phyloP scores from a whole-genome alignment of 2,797 vertebrate genomes.

The Benthosema pterotum region DNA sequence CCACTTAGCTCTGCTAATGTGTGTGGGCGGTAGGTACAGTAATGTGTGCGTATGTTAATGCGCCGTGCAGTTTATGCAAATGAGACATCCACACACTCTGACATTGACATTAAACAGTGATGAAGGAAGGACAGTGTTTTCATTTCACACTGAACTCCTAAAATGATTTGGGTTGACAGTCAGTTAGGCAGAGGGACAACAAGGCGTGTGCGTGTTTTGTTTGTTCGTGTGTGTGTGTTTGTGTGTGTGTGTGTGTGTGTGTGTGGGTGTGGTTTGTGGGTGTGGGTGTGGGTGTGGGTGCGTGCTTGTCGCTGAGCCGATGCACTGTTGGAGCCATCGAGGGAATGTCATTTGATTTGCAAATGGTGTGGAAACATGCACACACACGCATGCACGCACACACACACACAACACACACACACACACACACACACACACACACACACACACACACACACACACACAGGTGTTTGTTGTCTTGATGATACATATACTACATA shows the following conservation, averaged over 20 bases:
- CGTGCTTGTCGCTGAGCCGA: constrained; percentile 24
- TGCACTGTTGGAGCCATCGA: constrained; percentile 24
- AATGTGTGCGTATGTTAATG: too few species aligned
- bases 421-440: constrained; percentile 10
- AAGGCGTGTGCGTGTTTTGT: constrained; percentile 6
- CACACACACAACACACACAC: constrained; percentile 18
- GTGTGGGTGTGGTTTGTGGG: constrained; percentile 4
- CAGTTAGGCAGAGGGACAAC: constrained; percentile 27
- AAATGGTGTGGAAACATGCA: constrained; percentile 59
- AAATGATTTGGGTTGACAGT: constrained; percentile 37
- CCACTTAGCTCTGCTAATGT: too few species aligned
- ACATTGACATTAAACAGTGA: too few species aligned
- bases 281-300: constrained; percentile 35
- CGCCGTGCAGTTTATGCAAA: too few species aligned
- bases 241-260: constrained; percentile 18
- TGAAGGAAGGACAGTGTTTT: constrained; percentile 33
- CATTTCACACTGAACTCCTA: constrained; percentile 43
- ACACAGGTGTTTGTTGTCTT: constrained; percentile 55
- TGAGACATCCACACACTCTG: too few species aligned
- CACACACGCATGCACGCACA: constrained; percentile 34
- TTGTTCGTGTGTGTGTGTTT: constrained; percentile 13
- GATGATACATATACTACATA: constrained; percentile 55
- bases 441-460: constrained; percentile 35
- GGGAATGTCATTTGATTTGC: constrained; percentile 77
- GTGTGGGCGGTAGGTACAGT: too few species aligned